Percentiles rank a stretch among this genome's conserved stretches.
These are phyloP conservation scores for Coelopa frigida DNA, from an alignment of 1,140 invertebrate species.

Conservation along the genomic window DNA sequence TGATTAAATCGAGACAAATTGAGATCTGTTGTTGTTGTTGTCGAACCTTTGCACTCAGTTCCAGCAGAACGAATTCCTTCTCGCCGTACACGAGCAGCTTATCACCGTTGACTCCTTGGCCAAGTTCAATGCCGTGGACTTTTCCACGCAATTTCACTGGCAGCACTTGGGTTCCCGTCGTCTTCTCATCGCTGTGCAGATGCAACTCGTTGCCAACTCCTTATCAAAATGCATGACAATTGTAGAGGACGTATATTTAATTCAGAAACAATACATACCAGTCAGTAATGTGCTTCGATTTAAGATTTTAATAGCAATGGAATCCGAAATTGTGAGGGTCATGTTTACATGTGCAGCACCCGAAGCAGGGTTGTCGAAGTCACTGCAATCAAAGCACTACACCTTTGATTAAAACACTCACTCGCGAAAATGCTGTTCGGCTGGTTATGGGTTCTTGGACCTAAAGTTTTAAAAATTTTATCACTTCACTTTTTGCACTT, in stretches of 20 bases:
- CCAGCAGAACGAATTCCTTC: slow-evolving; percentile 14
- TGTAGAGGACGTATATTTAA: not conserved
- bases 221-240: not conserved
- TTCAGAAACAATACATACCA: slow-evolving; percentile 4
- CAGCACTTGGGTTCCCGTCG: not conserved
- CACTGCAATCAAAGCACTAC: too few relatives aligned
- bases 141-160: slow-evolving; percentile 9
- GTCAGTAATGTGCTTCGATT: slow-evolving; percentile 9
- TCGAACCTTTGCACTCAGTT: not conserved
- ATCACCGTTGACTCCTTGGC: not conserved
- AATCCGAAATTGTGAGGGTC: slow-evolving; percentile 12
- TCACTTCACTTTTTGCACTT: too few relatives aligned
- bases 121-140: slow-evolving; percentile 13
- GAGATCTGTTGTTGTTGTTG: not conserved
- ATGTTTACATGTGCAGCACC: too few relatives aligned
- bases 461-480: too few relatives aligned
- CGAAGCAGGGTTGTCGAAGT: too few relatives aligned
- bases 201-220: slow-evolving; percentile 17
- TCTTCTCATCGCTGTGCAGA: slow-evolving; percentile 5
- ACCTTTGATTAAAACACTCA: too few relatives aligned
- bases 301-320: slow-evolving; percentile 14
- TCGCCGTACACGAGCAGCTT: slow-evolving; percentile 12
- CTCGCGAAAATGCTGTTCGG: too few relatives aligned
- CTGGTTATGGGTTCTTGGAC: too few relatives aligned
- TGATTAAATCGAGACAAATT: not conserved